Evolutionary conservation across 1,140 invertebrate genomes (phyloP).

Genomic region (Teleopsis dalmanni): DNA sequence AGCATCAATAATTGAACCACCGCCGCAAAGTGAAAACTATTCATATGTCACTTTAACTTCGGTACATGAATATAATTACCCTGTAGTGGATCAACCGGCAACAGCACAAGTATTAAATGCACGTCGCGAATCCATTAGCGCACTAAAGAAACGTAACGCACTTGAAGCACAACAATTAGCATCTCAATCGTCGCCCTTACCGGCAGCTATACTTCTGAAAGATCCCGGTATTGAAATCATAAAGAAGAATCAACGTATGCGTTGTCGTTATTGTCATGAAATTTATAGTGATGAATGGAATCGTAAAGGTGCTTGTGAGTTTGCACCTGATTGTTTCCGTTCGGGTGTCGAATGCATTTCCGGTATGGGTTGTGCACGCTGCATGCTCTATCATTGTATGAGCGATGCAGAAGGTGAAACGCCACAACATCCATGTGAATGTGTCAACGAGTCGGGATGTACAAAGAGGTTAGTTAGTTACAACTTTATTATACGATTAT

Average conservation of each 20-base stretch:
- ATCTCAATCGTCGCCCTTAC: conserved; percentile 34
- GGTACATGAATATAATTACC: conserved; percentile 77
- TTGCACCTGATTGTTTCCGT: conserved; percentile 76
- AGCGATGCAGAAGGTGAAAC: conserved; percentile 77
- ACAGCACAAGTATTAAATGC: conserved; percentile 42
- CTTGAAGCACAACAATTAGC: conserved; percentile 33
- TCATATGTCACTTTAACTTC: conserved; percentile 80
- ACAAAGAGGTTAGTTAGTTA: conserved; percentile 47
- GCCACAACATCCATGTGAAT: conserved; percentile 71
- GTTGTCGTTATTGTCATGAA: conserved; percentile 58
- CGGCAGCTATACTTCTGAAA: conserved; percentile 34
- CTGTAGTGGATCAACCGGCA: conserved; percentile 60
- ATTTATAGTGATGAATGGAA: conserved; percentile 72
- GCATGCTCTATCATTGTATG: conserved; percentile 89
- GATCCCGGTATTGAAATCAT: conserved; percentile 21
- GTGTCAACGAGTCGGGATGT: conserved; percentile 53
- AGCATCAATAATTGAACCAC: conserved; percentile 9
- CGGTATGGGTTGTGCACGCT: conserved; percentile 77
- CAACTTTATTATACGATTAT: neutral
- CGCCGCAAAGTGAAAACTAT: conserved; percentile 55
- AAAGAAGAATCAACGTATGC: conserved; percentile 24
- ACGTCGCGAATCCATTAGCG: conserved; percentile 51
- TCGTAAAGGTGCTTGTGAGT: conserved; percentile 74
- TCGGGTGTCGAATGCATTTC: conserved; percentile 73
- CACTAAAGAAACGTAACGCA: conserved; percentile 53